Conservation (phyloP, 2,888 invertebrate genomes). For the Eristalis tenax region DNA sequence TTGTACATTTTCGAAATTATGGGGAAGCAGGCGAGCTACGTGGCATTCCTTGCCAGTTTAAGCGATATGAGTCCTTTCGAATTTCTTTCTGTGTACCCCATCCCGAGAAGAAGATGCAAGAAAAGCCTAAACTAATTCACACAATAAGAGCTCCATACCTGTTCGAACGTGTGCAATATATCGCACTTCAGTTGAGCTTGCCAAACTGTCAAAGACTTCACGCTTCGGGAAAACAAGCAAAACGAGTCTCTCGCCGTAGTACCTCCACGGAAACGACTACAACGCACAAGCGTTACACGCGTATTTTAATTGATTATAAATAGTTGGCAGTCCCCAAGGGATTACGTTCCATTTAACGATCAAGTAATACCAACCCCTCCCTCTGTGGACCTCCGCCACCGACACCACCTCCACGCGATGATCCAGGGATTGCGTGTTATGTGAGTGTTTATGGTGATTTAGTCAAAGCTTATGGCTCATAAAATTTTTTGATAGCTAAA, state of each 20-base stretch:
- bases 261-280: background rate
- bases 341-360: conserved; percentile 77
- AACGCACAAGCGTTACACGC: conserved; percentile 51
- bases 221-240: conserved; percentile 17
- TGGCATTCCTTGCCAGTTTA: too few species aligned
- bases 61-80: background rate
- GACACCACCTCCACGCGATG: background rate
- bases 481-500: conserved; percentile 81
- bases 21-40: too few species aligned
- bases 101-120: background rate
- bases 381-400: conserved; percentile 24
- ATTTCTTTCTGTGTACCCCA: conserved; percentile 17
- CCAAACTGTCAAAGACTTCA: conserved; percentile 26
- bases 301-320: conserved; percentile 79
- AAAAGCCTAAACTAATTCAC: conserved; percentile 35
- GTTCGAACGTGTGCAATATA: conserved; percentile 40
- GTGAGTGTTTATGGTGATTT: conserved; percentile 81
- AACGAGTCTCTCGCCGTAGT: background rate
- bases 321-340: conserved; percentile 75
- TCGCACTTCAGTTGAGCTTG: conserved; percentile 49
- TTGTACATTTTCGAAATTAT: too few species aligned
- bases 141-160: conserved; percentile 29
- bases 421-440: conserved; percentile 59
- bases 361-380: conserved; percentile 33
- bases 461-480: conserved; percentile 81